These are phyloP conservation scores for Nemotelus pantherinus DNA, from an alignment of 2,888 invertebrate genomes.

Conservation along the genomic window DNA sequence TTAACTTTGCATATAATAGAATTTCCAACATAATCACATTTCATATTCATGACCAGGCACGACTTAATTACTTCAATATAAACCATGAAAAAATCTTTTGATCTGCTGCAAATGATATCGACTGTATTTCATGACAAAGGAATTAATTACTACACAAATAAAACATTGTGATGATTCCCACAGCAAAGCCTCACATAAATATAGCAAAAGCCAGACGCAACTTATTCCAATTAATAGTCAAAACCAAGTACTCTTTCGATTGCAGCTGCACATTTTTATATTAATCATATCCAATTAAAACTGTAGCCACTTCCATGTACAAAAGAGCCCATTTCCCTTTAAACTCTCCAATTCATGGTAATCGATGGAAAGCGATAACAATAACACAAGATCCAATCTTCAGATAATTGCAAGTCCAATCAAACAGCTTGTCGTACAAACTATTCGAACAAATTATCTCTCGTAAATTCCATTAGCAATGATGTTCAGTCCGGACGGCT, in stretches of 20 bases:
- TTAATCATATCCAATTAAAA: background rate
- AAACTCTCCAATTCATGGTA: slow-evolving; percentile 18
- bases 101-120: too few relatives aligned
- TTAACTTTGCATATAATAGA: too few relatives aligned
- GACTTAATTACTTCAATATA: too few relatives aligned
- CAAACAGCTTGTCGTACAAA: background rate
- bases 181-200: background rate
- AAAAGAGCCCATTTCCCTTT: slow-evolving; percentile 14
- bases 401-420: slow-evolving; percentile 20
- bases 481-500: background rate
- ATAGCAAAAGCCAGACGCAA: background rate
- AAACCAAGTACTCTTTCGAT: too few relatives aligned
- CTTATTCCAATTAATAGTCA: too few relatives aligned
- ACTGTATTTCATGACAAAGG: too few relatives aligned
- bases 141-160: too few relatives aligned
- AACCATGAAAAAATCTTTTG: too few relatives aligned
- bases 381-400: slow-evolving; percentile 14
- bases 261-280: too few relatives aligned
- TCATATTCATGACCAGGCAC: too few relatives aligned
- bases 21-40: too few relatives aligned
- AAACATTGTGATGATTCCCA: background rate
- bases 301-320: background rate
- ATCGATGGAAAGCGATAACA: background rate
- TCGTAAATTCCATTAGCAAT: slow-evolving; percentile 14
- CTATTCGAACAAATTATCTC: slow-evolving; percentile 25